Conservation (phyloP, 2,797 vertebrate genomes). For the Anguilla anguilla region DNA sequence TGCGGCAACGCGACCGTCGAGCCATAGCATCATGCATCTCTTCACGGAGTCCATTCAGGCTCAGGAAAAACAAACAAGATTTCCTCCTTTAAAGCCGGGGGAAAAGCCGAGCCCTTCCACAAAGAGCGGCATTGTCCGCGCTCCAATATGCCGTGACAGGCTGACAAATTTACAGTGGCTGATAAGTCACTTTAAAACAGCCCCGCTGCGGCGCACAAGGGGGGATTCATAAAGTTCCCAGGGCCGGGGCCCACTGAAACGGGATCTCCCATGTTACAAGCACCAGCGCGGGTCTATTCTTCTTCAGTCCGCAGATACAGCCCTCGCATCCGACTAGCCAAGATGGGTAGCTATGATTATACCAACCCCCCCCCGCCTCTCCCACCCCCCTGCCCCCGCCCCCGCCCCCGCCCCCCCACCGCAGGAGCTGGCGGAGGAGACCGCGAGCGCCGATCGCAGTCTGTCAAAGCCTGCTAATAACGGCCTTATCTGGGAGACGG, state of each 20-base stretch:
- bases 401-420: background rate
- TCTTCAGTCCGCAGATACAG: slow-evolving; percentile 54
- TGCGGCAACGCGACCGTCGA: slow-evolving; percentile 49
- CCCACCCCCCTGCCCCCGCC: background rate
- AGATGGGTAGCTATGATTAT: slow-evolving; percentile 52
- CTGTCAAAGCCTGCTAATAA: slow-evolving; percentile 44
- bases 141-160: slow-evolving; percentile 77
- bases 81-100: slow-evolving; percentile 48
- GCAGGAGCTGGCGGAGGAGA: too few relatives aligned
- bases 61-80: slow-evolving; percentile 68
- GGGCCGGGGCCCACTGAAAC: slow-evolving; percentile 54
- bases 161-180: slow-evolving; percentile 66
- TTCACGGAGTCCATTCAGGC: slow-evolving; percentile 65
- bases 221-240: slow-evolving; percentile 64
- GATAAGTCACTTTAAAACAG: slow-evolving; percentile 71
- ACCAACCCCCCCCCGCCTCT: background rate
- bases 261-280: slow-evolving; percentile 66
- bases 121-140: slow-evolving; percentile 70
- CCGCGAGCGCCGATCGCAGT: slow-evolving; percentile 26
- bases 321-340: slow-evolving; percentile 43
- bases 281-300: slow-evolving; percentile 53
- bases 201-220: slow-evolving; percentile 55
- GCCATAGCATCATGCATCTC: slow-evolving; percentile 42
- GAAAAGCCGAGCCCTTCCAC: slow-evolving; percentile 56
- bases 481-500: slow-evolving; percentile 59